Percentiles rank a stretch among this genome's conserved stretches.
These are phyloP conservation scores for Hirtodrosophila cameraria DNA, from an alignment of 2,888 invertebrate genomes.

Conservation along the genomic window DNA sequence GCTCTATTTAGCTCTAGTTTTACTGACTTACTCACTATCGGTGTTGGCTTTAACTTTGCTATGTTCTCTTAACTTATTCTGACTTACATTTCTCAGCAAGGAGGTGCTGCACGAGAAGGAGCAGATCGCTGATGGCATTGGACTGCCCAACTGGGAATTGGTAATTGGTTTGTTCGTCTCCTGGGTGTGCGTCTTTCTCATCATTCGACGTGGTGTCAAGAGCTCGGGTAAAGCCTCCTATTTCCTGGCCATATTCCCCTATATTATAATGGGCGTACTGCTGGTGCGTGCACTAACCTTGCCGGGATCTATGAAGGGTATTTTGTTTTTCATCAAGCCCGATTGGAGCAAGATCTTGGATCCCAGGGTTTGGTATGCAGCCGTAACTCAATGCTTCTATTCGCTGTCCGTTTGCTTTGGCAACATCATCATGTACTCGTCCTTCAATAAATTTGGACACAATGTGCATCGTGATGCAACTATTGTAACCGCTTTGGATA, in stretches of 20 bases:
- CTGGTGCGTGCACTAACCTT: slow-evolving; percentile 87
- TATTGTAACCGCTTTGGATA: slow-evolving; percentile 86
- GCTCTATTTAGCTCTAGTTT: not conserved
- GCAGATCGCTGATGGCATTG: slow-evolving; percentile 85
- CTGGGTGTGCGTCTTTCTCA: slow-evolving; percentile 85
- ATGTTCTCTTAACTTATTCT: not conserved
- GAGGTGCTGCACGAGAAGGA: slow-evolving; percentile 85
- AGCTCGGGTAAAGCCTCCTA: slow-evolving; percentile 90
- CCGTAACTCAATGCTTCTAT: slow-evolving; percentile 88
- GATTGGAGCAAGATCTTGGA: slow-evolving; percentile 87
- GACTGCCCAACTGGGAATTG: slow-evolving; percentile 85
- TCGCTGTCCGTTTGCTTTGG: slow-evolving; percentile 88
- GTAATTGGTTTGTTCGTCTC: slow-evolving; percentile 85
- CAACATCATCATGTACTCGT: slow-evolving; percentile 87
- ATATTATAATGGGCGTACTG: slow-evolving; percentile 87
- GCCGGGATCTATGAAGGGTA: slow-evolving; percentile 87
- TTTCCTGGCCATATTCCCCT: slow-evolving; percentile 90
- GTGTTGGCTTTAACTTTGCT: slow-evolving; percentile 28
- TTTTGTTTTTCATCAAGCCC: slow-evolving; percentile 88
- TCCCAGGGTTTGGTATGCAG: slow-evolving; percentile 87
- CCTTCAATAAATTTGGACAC: slow-evolving; percentile 87
- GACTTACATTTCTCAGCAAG: slow-evolving; percentile 79
- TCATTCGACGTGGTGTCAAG: slow-evolving; percentile 86
- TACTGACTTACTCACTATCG: not conserved
- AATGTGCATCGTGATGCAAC: slow-evolving; percentile 86